Evolutionary conservation across 1,140 invertebrate species (phyloP).

Genomic region (Drosophila persimilis): DNA sequence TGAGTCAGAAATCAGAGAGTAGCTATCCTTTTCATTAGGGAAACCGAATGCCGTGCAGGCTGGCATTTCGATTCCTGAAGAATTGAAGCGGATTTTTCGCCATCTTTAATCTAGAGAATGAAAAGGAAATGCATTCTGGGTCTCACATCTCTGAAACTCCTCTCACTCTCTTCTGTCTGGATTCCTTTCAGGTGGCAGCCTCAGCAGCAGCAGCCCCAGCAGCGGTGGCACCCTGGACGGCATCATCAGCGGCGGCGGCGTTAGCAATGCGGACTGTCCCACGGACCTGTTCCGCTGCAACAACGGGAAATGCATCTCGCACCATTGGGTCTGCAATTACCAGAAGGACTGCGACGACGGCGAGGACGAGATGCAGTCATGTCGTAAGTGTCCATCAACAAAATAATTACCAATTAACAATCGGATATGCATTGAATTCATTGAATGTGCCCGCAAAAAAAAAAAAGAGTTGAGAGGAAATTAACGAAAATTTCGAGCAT

Average conservation of each 20-base stretch:
- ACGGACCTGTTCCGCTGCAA: slow-evolving; percentile 91
- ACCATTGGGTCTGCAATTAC: slow-evolving; percentile 94
- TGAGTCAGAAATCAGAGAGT: no score
- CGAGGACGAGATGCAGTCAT: slow-evolving; percentile 94
- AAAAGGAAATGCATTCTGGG: no score
- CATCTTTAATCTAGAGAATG: no score
- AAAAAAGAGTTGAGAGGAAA: neutral
- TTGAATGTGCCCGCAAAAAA: no score
- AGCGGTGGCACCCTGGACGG: slow-evolving; percentile 8
- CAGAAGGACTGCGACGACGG: slow-evolving; percentile 94
- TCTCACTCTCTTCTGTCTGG: slow-evolving; percentile 1
- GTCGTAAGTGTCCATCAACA: slow-evolving; percentile 88
- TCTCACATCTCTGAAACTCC: no score
- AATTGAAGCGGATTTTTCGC: no score
- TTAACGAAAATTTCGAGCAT: no score
- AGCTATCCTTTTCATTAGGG: no score
- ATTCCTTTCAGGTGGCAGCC: slow-evolving; percentile 47
- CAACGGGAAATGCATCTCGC: slow-evolving; percentile 94
- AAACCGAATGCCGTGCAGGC: no score
- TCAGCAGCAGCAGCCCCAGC: slow-evolving; percentile 34
- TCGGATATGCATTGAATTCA: neutral
- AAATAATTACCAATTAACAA: slow-evolving; percentile 16
- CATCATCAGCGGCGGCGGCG: slow-evolving; percentile 35
- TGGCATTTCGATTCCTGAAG: no score
- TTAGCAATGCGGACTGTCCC: slow-evolving; percentile 84